These are phyloP conservation scores for Drosophila suboccidentalis DNA, from an alignment of 2,888 invertebrate genomes.

Conservation along the genomic window DNA sequence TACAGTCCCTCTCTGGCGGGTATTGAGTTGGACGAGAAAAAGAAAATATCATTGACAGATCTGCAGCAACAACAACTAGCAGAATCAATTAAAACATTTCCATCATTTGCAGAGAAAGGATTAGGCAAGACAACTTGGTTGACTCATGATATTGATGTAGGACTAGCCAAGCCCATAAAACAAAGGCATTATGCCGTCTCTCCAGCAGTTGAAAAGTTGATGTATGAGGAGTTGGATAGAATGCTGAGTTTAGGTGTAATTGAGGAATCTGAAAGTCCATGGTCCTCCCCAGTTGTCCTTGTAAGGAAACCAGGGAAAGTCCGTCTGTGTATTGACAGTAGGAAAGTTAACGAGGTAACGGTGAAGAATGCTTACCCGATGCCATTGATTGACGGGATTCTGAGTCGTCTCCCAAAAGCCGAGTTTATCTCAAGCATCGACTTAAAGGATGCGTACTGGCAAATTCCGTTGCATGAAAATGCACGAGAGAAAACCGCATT, in stretches of 20 bases:
- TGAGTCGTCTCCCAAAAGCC: background rate
- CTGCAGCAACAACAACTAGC: background rate
- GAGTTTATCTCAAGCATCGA: background rate
- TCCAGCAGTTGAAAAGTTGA: background rate
- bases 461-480: no score
- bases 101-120: slow-evolving; percentile 2
- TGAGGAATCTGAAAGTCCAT: slow-evolving; percentile 6
- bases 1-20: background rate
- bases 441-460: no score
- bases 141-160: background rate
- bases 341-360: background rate
- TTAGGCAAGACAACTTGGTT: background rate
- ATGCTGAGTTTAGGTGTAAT: slow-evolving; percentile 9
- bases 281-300: slow-evolving; percentile 7
- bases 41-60: background rate
- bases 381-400: background rate
- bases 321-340: background rate
- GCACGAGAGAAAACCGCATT: no score
- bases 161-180: background rate
- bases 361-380: slow-evolving; percentile 4
- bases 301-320: slow-evolving; percentile 10
- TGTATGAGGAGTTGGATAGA: slow-evolving; percentile 7
- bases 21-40: background rate
- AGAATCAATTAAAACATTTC: background rate
- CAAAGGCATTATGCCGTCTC: slow-evolving; percentile 1